These are phyloP conservation scores for Rhyzopertha dominica DNA, from an alignment of 1,140 invertebrate genomes.

Conservation along the genomic window DNA sequence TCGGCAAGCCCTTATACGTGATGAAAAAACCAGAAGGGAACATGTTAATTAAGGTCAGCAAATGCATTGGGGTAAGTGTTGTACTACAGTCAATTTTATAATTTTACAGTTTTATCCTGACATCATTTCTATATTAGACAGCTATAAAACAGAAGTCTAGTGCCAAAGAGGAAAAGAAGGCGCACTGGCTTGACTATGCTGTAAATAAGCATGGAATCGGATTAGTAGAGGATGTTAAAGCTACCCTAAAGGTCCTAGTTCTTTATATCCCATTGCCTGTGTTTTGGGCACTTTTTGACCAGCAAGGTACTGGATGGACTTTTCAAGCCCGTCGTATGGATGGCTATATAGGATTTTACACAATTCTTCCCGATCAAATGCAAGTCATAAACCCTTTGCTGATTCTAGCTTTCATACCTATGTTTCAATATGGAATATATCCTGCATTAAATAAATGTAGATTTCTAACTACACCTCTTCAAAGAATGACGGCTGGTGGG, in stretches of 20 bases:
- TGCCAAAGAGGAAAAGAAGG: slow-evolving; percentile 50
- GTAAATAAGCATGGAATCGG: slow-evolving; percentile 62
- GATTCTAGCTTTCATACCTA: slow-evolving; percentile 79
- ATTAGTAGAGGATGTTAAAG: slow-evolving; percentile 72
- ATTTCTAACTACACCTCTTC: slow-evolving; percentile 62
- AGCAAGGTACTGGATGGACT: slow-evolving; percentile 91
- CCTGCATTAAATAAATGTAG: slow-evolving; percentile 51
- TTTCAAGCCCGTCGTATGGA: slow-evolving; percentile 89
- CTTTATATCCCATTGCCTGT: slow-evolving; percentile 80
- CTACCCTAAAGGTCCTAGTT: slow-evolving; percentile 63
- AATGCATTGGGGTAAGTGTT: slow-evolving; percentile 73
- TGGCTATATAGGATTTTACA: slow-evolving; percentile 64
- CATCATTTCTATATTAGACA: slow-evolving; percentile 39
- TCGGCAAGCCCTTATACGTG: slow-evolving; percentile 71
- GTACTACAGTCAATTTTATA: too few relatives aligned
- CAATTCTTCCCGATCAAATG: slow-evolving; percentile 85
- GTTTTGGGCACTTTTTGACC: slow-evolving; percentile 87
- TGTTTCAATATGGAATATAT: slow-evolving; percentile 73
- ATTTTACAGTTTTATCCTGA: not conserved
- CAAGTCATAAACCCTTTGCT: slow-evolving; percentile 80
- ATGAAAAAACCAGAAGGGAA: slow-evolving; percentile 78
- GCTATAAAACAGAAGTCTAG: slow-evolving; percentile 45
- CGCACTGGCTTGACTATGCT: slow-evolving; percentile 81
- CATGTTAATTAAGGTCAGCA: slow-evolving; percentile 68
- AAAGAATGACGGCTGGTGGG: slow-evolving; percentile 77